Conservation (phyloP, 2,888 invertebrate genomes). For the Meta bourneti region DNA sequence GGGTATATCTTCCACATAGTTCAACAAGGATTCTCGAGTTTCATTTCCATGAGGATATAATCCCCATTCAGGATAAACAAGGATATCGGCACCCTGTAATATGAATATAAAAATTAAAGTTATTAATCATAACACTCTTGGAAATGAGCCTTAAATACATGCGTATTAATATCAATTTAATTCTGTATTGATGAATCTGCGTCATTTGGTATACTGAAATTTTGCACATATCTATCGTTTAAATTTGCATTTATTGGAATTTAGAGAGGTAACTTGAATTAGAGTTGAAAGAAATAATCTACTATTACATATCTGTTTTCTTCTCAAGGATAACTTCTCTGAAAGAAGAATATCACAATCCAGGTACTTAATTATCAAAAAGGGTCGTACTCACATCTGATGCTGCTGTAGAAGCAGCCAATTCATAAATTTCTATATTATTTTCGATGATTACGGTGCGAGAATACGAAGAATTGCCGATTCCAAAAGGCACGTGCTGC, state of each 20-base stretch:
- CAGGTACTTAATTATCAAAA: background rate
- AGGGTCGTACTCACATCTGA: background rate
- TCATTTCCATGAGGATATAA: conserved; percentile 78
- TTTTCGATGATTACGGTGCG: background rate
- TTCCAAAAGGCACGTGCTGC: background rate
- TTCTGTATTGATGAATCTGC: no score
- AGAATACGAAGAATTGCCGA: background rate
- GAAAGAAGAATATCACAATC: no score
- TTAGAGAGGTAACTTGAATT: no score
- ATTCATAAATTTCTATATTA: background rate
- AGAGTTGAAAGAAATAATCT: no score
- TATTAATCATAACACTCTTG: background rate
- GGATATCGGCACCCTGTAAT: conserved; percentile 86
- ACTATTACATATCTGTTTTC: no score
- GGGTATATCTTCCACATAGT: conserved; percentile 23
- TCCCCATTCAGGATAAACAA: conserved; percentile 88
- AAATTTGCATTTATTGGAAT: no score
- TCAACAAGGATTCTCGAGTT: background rate
- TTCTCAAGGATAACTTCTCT: no score
- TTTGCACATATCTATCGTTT: no score
- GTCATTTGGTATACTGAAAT: no score
- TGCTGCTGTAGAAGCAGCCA: background rate
- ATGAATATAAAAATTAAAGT: background rate
- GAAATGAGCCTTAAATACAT: background rate
- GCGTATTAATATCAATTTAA: no score